phyloP scores from a whole-genome alignment of 1,140 invertebrate genomes.

The Tachypleus tridentatus region DNA sequence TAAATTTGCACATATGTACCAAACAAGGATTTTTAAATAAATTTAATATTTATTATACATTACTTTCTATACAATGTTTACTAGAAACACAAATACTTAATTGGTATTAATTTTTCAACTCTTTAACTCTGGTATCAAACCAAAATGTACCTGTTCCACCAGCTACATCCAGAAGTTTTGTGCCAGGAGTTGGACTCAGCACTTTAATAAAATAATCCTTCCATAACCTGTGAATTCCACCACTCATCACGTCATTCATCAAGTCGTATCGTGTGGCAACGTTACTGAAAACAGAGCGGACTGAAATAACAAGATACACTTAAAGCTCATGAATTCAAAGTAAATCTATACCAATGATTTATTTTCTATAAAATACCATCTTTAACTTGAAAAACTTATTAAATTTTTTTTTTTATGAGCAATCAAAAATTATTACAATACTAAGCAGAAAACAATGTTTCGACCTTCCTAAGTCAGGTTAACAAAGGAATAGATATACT shows the following conservation, averaged over 20 bases:
- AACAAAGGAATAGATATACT: too few species aligned
- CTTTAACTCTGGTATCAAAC: too few species aligned
- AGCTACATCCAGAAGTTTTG: slow-evolving; percentile 82
- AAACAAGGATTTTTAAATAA: too few species aligned
- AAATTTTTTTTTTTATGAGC: not conserved
- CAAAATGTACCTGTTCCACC: slow-evolving; percentile 81
- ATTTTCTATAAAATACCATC: not conserved
- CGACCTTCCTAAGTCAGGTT: too few species aligned
- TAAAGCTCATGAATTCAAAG: not conserved
- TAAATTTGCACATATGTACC: too few species aligned
- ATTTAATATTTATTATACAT: not conserved
- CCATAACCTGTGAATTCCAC: slow-evolving; percentile 90
- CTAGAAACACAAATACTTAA: too few species aligned
- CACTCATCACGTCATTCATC: slow-evolving; percentile 98
- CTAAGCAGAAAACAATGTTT: too few species aligned
- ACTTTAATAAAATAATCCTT: slow-evolving; percentile 85
- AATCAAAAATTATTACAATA: not conserved
- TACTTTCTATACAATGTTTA: too few species aligned
- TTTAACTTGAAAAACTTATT: not conserved
- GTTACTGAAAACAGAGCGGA: slow-evolving; percentile 85
- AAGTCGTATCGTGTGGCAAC: slow-evolving; percentile 88
- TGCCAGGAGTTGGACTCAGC: slow-evolving; percentile 59
- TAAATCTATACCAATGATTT: not conserved
- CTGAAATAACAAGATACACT: slow-evolving; percentile 42
- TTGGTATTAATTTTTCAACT: too few species aligned